phyloP scores from a whole-genome alignment of 2,113 vertebrate genomes.

The Callionymus lyra region DNA sequence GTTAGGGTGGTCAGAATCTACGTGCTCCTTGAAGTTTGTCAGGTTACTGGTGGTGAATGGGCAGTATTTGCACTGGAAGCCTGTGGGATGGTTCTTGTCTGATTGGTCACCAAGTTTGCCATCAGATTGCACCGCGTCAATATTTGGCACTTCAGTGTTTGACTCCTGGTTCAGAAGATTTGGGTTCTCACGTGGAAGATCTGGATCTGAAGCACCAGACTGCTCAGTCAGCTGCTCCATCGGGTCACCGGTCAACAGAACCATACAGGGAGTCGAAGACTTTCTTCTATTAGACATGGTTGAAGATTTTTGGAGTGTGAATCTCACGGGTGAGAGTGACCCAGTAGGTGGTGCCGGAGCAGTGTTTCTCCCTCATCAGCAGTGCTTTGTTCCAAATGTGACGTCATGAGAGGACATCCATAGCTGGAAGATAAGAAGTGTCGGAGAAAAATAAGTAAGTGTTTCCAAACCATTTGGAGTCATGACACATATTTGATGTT shows the following conservation, averaged over 20 bases:
- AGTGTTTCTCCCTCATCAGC: constrained; percentile 47
- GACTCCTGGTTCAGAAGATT: constrained; percentile 33
- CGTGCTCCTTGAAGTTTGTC: constrained; percentile 84
- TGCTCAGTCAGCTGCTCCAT: constrained; percentile 32
- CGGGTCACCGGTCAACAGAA: constrained; percentile 66
- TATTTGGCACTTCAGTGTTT: constrained; percentile 17
- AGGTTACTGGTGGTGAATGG: constrained; percentile 81
- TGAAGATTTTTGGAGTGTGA: constrained; percentile 20
- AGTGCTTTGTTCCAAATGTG: constrained; percentile 56
- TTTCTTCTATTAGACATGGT: constrained; percentile 90
- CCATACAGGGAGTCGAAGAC: constrained; percentile 86
- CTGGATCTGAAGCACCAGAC: no score
- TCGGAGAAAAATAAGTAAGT: no score
- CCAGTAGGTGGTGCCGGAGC: constrained; percentile 29
- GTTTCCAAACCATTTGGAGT: neutral
- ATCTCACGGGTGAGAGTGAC: constrained; percentile 1
- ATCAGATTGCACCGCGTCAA: constrained; percentile 27
- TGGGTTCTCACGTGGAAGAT: no score
- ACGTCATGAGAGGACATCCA: constrained; percentile 66
- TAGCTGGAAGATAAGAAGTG: constrained; percentile 26
- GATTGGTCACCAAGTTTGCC: constrained; percentile 42
- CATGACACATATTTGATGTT: neutral
- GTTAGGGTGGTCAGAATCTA: constrained; percentile 86
- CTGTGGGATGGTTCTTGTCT: constrained; percentile 73
- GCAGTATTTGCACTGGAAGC: constrained; percentile 93